phyloP scores from a whole-genome alignment of 2,797 vertebrate species.

The Notamacropus eugenii region DNA sequence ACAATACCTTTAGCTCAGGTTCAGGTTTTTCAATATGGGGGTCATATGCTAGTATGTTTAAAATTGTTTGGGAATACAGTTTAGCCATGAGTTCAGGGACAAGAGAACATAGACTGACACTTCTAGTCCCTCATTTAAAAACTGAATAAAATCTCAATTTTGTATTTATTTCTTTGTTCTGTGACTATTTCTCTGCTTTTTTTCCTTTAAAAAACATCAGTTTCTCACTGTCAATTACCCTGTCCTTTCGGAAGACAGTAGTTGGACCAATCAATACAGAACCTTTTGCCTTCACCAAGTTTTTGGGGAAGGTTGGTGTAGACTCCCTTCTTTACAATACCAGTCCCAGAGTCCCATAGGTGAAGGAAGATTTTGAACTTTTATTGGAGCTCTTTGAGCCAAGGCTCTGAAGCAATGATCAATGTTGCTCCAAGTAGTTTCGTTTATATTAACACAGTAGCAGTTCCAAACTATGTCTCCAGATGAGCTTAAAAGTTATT shows the following conservation, averaged over 20 bases:
- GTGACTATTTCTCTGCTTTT: background rate
- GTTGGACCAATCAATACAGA: background rate
- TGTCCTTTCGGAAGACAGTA: background rate
- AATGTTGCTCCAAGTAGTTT: background rate
- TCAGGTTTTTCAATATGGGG: background rate
- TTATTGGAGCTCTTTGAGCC: background rate
- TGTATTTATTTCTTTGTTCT: background rate
- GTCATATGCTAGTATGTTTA: background rate
- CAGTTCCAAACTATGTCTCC: background rate
- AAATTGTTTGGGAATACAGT: background rate
- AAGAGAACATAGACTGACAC: background rate
- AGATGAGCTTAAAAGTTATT: background rate
- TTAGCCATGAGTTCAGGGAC: background rate
- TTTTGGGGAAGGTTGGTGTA: background rate
- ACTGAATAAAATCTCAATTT: background rate
- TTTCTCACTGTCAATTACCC: background rate
- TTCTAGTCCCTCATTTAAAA: fast-evolving
- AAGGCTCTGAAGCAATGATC: background rate
- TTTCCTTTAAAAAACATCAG: background rate
- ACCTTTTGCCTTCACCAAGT: background rate
- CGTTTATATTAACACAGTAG: background rate
- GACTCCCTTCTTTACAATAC: background rate
- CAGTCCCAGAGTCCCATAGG: background rate
- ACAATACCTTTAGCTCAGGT: background rate
- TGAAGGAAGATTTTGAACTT: background rate